phyloP scores from a whole-genome alignment of 2,888 invertebrate genomes.

The Orchestes rusci region DNA sequence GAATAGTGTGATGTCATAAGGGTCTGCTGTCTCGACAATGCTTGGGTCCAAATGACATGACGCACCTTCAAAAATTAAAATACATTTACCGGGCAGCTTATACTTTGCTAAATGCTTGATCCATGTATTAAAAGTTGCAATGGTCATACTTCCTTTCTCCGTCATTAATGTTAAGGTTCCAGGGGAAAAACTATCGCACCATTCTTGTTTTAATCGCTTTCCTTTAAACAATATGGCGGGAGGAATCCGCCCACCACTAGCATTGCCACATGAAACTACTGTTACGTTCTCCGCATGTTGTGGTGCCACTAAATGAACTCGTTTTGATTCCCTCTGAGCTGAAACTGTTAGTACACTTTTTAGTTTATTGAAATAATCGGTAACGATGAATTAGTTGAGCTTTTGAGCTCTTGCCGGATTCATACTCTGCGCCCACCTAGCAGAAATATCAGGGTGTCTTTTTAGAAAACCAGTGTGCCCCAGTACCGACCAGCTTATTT shows the following conservation, averaged over 20 bases:
- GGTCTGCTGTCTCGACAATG: conserved; percentile 33
- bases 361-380: too few relatives aligned
- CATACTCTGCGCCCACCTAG: too few relatives aligned
- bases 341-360: too few relatives aligned
- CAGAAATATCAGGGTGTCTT: too few relatives aligned
- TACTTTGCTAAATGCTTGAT: conserved; percentile 6
- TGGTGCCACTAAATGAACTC: conserved; percentile 30
- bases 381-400: too few relatives aligned
- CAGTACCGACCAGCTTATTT: too few relatives aligned
- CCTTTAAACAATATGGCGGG: conserved; percentile 34
- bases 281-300: conserved; percentile 37
- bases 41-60: conserved; percentile 30
- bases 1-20: conserved; percentile 30
- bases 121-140: conserved; percentile 22
- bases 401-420: too few relatives aligned
- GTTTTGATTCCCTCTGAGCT: too few relatives aligned
- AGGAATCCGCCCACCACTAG: conserved; percentile 30
- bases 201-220: conserved; percentile 27
- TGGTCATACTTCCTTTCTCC: conserved; percentile 31
- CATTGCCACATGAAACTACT: conserved; percentile 33
- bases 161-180: conserved; percentile 28
- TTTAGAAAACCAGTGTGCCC: too few relatives aligned
- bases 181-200: conserved; percentile 26
- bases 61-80: conserved; percentile 30
- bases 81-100: conserved; percentile 5